Conservation (phyloP, 2,113 vertebrate genomes). For the Coreoperca whiteheadi region DNA sequence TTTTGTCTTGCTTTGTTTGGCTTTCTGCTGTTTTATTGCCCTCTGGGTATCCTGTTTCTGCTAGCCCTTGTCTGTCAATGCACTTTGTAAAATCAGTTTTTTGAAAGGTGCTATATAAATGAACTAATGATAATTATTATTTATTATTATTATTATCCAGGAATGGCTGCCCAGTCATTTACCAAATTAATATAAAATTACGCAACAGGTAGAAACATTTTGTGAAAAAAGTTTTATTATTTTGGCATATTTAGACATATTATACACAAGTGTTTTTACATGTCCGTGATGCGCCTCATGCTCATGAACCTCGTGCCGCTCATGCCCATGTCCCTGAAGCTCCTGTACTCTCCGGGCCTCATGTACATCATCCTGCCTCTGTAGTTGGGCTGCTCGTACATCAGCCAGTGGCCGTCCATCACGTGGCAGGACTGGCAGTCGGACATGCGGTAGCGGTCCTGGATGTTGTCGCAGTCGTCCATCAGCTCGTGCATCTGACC, state of each 20-base stretch:
- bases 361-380: constrained; percentile 79
- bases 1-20: too few species aligned
- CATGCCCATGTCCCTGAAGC: constrained; percentile 74
- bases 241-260: constrained; percentile 15
- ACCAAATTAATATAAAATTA: neutral
- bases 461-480: constrained; percentile 80
- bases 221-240: constrained; percentile 48
- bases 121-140: too few species aligned
- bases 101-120: too few species aligned
- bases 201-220: neutral
- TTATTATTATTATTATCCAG: too few species aligned
- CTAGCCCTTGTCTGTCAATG: too few species aligned
- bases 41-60: too few species aligned
- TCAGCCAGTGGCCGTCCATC: constrained; percentile 84
- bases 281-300: constrained; percentile 79
- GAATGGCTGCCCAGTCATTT: neutral
- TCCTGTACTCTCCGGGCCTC: constrained; percentile 80
- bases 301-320: constrained; percentile 66
- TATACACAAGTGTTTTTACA: constrained; percentile 36
- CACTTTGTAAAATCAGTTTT: too few species aligned
- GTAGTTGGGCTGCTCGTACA: constrained; percentile 82
- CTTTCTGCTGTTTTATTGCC: too few species aligned
- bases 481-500: constrained; percentile 74
- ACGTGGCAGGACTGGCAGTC: constrained; percentile 82
- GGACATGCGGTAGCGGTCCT: constrained; percentile 75